Percentiles rank a stretch among this genome's conserved stretches.
These are phyloP conservation scores for Colletes latitarsis DNA, from an alignment of 1,140 invertebrate genomes.

Conservation along the genomic window DNA sequence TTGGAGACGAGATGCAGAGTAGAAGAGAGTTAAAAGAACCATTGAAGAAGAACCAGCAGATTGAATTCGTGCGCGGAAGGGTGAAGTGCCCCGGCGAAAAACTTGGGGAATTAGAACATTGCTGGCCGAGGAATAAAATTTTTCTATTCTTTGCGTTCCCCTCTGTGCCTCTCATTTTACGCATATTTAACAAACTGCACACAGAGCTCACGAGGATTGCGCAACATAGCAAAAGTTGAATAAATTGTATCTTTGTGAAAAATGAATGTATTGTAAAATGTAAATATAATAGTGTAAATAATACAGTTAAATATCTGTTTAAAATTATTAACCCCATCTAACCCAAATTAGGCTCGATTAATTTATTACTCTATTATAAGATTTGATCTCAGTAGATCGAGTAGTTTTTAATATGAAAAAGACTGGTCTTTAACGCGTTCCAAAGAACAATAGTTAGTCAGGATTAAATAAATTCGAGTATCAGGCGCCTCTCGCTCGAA, in stretches of 20 bases:
- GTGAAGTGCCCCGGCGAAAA: background rate
- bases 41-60: background rate
- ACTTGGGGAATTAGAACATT: slow-evolving; percentile 6
- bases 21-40: background rate
- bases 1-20: background rate
- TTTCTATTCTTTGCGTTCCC: background rate
- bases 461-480: background rate
- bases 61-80: background rate
- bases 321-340: too few relatives aligned
- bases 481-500: background rate
- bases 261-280: too few relatives aligned
- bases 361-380: too few relatives aligned
- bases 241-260: too few relatives aligned
- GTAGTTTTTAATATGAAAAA: too few relatives aligned
- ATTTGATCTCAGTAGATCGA: too few relatives aligned
- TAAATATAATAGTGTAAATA: too few relatives aligned
- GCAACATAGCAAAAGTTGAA: too few relatives aligned
- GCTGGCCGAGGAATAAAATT: background rate
- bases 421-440: too few relatives aligned
- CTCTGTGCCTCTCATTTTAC: background rate
- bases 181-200: background rate
- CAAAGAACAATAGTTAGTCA: background rate
- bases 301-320: too few relatives aligned
- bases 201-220: too few relatives aligned
- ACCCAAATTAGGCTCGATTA: too few relatives aligned